Evolutionary conservation across 1,140 invertebrate species (phyloP), one percentile per base, ranked within the genome.

Genomic region (Portunus trituberculatus): DNA sequence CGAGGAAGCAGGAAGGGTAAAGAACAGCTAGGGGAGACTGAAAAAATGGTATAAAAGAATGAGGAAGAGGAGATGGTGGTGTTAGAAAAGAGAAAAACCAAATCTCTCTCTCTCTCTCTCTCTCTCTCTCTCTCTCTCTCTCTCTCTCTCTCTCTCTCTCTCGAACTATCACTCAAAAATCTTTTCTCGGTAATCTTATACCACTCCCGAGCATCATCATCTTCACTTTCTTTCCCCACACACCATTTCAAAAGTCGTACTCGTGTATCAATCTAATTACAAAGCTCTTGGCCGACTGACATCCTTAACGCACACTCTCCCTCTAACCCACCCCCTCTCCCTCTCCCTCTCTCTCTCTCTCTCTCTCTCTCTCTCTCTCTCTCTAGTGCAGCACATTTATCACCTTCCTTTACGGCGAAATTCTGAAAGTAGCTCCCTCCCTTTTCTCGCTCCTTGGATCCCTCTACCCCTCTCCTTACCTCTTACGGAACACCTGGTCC

Each of bases 311-410:
- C 52, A 4, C 52, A 4, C 52, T 59, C 52, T 59, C 52, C 12
- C 52, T 59, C 52, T 59, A 2, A 4, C 52, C 12, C 52, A 4
- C 16, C 8, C 16, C 8, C 52, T 59, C 52, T 59, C 52, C 12
- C 52, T 59, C 52, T 59, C 52, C 12, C 52, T 59, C 52, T 59
- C 52, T 59, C 52, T 59, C 52, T 59, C 52, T 59, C 52, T 76
- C 67, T 76, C 67, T 76, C 67, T n/a, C n/a, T 76, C 67, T 76
- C 67, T n/a, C 67, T 76, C 67, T n/a, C 67, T n/a, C 67, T 76
- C 67, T 76, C 67, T 20, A 1, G 10, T n/a, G 10, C n/a, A n/a
- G 1, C 67, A 76, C 67, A 25, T 76, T n/a, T 76, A 12, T 76
- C 67, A 76, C 25, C 1, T n/a, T n/a, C 67, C 25, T 7, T 0